Evolutionary conservation across 2,797 vertebrate species (phyloP).

Genomic region (Propithecus deckenii): DNA sequence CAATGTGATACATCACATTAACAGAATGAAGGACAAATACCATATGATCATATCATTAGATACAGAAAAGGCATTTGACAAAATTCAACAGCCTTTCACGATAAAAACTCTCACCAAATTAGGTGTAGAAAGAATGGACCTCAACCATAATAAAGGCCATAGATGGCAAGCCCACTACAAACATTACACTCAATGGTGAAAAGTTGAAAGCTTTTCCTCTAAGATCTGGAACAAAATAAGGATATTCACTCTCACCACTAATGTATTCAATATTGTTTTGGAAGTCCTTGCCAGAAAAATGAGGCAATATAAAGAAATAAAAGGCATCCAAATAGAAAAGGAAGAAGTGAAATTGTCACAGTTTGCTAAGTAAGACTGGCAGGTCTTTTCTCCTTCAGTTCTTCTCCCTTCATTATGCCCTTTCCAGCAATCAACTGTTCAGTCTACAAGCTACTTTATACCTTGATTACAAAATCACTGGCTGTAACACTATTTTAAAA

Average conservation of each 20-base stretch:
- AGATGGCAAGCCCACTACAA: background rate
- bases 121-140: background rate
- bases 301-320: background rate
- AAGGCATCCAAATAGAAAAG: background rate
- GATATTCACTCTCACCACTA: background rate
- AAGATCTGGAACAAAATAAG: background rate
- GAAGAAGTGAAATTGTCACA: background rate
- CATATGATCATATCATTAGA: background rate
- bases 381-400: background rate
- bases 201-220: background rate
- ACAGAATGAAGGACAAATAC: background rate
- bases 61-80: background rate
- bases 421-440: background rate
- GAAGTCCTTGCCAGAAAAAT: background rate
- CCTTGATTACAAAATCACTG: background rate
- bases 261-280: background rate
- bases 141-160: background rate
- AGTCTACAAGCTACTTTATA: background rate
- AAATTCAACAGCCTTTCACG: background rate
- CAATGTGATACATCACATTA: background rate
- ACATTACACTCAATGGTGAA: background rate
- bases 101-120: background rate
- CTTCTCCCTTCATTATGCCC: background rate
- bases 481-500: background rate
- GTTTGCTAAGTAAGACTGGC: background rate